Conservation (phyloP, 2,888 invertebrate species). For the Trichopoda pennipes region DNA sequence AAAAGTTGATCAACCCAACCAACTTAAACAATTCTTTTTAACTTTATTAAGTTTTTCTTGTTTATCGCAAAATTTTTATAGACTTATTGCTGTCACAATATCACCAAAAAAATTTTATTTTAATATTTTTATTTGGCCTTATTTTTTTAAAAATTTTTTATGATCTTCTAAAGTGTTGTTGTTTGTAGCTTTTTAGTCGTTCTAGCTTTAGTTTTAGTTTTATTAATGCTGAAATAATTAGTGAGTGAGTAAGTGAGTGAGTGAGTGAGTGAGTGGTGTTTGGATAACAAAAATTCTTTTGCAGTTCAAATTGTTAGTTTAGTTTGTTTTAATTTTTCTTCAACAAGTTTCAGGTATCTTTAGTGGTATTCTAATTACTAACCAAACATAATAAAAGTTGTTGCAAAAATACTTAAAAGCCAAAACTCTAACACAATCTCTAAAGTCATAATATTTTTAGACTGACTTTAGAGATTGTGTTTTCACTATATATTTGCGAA, state of each 20-base stretch:
- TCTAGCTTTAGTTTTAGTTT: conserved; percentile 16
- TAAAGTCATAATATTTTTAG: conserved; percentile 48
- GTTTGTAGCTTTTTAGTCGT: no score
- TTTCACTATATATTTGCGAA: conserved; percentile 51
- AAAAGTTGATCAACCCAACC: no score
- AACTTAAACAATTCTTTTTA: no score
- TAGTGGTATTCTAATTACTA: conserved; percentile 71
- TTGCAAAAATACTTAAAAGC: conserved; percentile 10
- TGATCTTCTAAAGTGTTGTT: conserved; percentile 47
- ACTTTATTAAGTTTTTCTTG: no score
- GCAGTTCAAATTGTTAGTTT: conserved; percentile 16
- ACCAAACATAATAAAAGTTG: conserved; percentile 63
- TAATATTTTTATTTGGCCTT: not conserved
- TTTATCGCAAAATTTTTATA: no score
- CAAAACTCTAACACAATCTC: conserved; percentile 26
- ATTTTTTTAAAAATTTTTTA: conserved; percentile 36
- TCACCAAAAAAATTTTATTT: not conserved
- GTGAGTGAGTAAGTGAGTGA: no score
- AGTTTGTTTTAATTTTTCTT: not conserved
- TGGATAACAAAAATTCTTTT: not conserved
- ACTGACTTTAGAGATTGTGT: conserved; percentile 18
- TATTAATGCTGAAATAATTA: not conserved
- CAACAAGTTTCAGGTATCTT: conserved; percentile 68
- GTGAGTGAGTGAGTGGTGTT: conserved; percentile 20
- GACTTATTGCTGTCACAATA: not conserved